Base-by-base conservation (phyloP, 2,113 vertebrate species). In the Dromiciops gliroides region DNA sequence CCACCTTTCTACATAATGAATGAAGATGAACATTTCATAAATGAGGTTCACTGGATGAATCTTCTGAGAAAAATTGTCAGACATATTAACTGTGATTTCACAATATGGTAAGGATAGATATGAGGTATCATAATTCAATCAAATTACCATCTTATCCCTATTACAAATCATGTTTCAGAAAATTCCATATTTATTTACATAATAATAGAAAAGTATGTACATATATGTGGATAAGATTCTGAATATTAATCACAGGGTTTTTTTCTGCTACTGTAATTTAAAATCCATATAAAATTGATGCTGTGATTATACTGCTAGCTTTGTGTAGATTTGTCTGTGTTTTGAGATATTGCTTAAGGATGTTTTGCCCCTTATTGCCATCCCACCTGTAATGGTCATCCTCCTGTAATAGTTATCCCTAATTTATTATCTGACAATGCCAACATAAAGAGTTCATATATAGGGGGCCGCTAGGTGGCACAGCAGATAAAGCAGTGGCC, bases 361-460 rank as follows among this genome's bases (percentile, higher is more conserved):
- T 0, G 8, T 6, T 48, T 0, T 50, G 44, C 48, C 48, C 90
- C 48, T 92, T 95, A 60, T 49, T 49, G 8, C 51, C 83, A 67
- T 89, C 50, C 83, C 60, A 92, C 19, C 37, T 92, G 50, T 49
- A 51, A 53, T 25, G 26, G 8, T 10, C 51, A 37, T 67, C 92
- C 48, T 92, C 47, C 31, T 83, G 37, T 19, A 96, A 56, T 90
- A 92, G 95, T 91, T 31, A 60, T 31, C 28, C 11, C 31, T 67
- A 67, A 37, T 67, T 37, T 67, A 60, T 37, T n/a, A 37, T 67
- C 56, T 67, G 11, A 37, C 12, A 67, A 5, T 67, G 11, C 16
- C 31, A 37, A 14, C 37, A 67, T n/a, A 67, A 67, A 37, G 3
- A 67, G 26, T 60, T 31, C 56, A 60, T 60, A 31, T 5, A 52